These are phyloP conservation scores for Enteromius anoplus DNA, from an alignment of 2,797 vertebrate genomes.

Conservation along the genomic window DNA sequence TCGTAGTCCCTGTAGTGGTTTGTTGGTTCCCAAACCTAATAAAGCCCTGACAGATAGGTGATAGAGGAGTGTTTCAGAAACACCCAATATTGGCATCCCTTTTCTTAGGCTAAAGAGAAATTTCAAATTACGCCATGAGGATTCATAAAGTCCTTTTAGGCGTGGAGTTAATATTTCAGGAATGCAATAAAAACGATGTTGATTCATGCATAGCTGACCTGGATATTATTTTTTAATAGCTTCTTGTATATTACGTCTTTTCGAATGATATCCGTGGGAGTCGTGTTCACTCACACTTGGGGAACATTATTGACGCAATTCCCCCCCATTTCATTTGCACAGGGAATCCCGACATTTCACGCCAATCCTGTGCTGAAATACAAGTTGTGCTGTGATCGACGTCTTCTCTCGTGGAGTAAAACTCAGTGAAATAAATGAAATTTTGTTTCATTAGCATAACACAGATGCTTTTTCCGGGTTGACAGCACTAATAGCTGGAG, in stretches of 20 bases:
- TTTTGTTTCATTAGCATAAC: slow-evolving; percentile 67
- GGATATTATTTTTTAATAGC: slow-evolving; percentile 49
- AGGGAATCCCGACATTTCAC: slow-evolving; percentile 21
- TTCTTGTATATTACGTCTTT: slow-evolving; percentile 20
- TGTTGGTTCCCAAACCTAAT: slow-evolving; percentile 65
- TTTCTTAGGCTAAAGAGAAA: slow-evolving; percentile 26
- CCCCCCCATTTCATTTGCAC: slow-evolving; percentile 20
- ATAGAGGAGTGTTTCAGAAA: slow-evolving; percentile 42
- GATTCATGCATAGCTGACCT: slow-evolving; percentile 24
- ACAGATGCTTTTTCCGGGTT: slow-evolving; percentile 59
- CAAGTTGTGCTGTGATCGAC: slow-evolving; percentile 28
- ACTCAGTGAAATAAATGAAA: slow-evolving; percentile 40
- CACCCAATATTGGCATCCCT: slow-evolving; percentile 29
- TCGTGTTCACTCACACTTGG: slow-evolving; percentile 28
- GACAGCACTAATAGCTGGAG: slow-evolving; percentile 68
- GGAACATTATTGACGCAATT: slow-evolving; percentile 21
- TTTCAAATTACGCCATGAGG: slow-evolving; percentile 24
- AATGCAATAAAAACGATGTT: slow-evolving; percentile 42
- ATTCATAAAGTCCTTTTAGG: slow-evolving; percentile 42
- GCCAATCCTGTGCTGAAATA: slow-evolving; percentile 6
- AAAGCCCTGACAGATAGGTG: slow-evolving; percentile 56
- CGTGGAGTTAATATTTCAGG: slow-evolving; percentile 53
- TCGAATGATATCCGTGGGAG: slow-evolving; percentile 43
- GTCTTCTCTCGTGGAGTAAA: slow-evolving; percentile 24
- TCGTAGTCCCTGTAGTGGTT: slow-evolving; percentile 57